phyloP scores from a whole-genome alignment of 1,140 invertebrate genomes.

The Pseudomyrmex gracilis region DNA sequence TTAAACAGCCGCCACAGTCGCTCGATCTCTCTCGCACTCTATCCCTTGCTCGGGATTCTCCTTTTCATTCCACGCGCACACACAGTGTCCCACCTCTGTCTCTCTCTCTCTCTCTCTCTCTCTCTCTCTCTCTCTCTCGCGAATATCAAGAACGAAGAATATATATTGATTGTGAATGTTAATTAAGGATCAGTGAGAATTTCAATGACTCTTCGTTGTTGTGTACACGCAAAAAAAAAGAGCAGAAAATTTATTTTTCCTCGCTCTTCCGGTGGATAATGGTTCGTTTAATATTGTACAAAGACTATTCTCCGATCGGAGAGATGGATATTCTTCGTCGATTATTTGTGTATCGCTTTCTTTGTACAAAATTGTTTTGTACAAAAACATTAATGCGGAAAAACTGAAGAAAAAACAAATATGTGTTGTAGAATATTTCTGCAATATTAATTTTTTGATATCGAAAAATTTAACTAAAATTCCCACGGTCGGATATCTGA shows the following conservation, averaged over 20 bases:
- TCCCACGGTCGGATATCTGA: too few species aligned
- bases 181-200: too few species aligned
- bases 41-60: background rate
- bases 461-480: too few species aligned
- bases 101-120: background rate
- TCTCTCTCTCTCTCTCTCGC: background rate
- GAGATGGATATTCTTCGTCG: background rate
- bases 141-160: background rate
- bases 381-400: too few species aligned
- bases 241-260: background rate
- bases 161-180: background rate
- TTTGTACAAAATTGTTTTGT: too few species aligned
- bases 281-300: background rate
- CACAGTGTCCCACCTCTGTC: background rate
- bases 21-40: conserved; percentile 13
- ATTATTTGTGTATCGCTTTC: too few species aligned
- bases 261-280: too few species aligned
- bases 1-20: conserved; percentile 69
- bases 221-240: background rate
- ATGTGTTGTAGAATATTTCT: too few species aligned
- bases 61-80: background rate
- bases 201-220: background rate
- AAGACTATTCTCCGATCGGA: background rate
- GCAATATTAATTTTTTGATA: too few species aligned
- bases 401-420: too few species aligned